Percentiles rank a stretch among this genome's conserved stretches.
Evolutionary conservation across 2,888 invertebrate species (phyloP).

Genomic region (Caenorhabditis sp.): DNA sequence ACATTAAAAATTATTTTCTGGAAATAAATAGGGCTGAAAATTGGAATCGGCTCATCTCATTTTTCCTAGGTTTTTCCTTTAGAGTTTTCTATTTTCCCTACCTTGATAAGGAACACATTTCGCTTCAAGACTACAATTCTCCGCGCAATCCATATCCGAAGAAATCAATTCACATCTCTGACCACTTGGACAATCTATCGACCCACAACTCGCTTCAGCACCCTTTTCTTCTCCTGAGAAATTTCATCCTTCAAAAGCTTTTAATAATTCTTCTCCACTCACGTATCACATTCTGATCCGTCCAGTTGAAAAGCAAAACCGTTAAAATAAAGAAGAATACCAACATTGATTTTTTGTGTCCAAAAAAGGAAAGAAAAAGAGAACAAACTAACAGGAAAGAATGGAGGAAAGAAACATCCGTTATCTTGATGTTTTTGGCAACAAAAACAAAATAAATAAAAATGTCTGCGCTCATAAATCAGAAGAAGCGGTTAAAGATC

Average conservation of each 20-base stretch:
- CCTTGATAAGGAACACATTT: neutral
- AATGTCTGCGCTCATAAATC: neutral
- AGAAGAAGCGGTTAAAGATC: neutral
- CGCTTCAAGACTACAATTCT: conserved; percentile 1
- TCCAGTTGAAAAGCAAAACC: neutral
- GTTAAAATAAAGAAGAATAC: neutral
- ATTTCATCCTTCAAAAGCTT: neutral
- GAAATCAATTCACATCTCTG: neutral
- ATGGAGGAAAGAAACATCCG: neutral
- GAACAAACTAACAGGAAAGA: neutral
- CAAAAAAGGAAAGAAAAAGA: neutral
- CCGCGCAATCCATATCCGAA: neutral
- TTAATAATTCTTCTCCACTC: neutral
- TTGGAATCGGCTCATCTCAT: no score
- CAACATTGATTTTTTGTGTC: neutral
- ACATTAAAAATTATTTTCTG: neutral
- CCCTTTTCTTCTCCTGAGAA: neutral
- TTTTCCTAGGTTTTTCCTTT: no score
- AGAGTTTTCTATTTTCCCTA: no score
- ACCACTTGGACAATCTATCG: neutral
- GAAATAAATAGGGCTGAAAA: neutral
- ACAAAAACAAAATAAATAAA: neutral
- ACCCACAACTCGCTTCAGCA: neutral
- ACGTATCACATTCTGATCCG: neutral
- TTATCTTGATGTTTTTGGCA: neutral